Evolutionary conservation across 2,888 invertebrate genomes (phyloP).

Genomic region (Pterobdella sp.): DNA sequence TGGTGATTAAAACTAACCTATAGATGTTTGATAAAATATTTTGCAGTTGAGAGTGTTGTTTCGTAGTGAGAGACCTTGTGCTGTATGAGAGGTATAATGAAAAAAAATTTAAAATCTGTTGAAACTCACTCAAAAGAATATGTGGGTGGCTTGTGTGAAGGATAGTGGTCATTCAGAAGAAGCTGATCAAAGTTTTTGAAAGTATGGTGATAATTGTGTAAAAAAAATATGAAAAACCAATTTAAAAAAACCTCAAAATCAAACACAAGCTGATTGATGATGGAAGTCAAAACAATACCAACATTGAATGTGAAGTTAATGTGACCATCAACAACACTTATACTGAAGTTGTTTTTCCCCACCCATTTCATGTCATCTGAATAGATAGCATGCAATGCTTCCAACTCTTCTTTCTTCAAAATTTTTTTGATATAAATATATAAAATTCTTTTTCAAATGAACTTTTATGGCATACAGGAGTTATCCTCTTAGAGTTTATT

Average conservation of each 20-base stretch:
- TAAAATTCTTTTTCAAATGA: too few relatives aligned
- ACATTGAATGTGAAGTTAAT: slow-evolving; percentile 14
- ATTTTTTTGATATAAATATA: too few relatives aligned
- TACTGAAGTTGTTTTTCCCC: slow-evolving; percentile 57
- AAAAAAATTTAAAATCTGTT: neutral
- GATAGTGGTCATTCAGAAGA: slow-evolving; percentile 31
- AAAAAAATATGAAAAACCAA: too few relatives aligned
- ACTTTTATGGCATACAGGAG: too few relatives aligned
- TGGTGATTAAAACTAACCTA: slow-evolving; percentile 55
- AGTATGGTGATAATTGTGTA: neutral
- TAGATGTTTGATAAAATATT: slow-evolving; percentile 60
- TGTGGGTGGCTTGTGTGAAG: slow-evolving; percentile 56
- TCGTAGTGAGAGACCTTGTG: neutral
- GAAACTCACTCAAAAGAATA: slow-evolving; percentile 56
- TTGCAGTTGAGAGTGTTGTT: slow-evolving; percentile 51
- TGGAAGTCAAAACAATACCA: too few relatives aligned
- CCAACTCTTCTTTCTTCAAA: slow-evolving; percentile 57
- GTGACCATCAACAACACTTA: slow-evolving; percentile 45
- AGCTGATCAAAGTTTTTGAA: neutral
- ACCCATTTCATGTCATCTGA: slow-evolving; percentile 63
- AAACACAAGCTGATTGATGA: slow-evolving; percentile 33
- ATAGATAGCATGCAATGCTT: slow-evolving; percentile 66
- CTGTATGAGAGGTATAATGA: neutral
- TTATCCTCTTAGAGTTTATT: too few relatives aligned
- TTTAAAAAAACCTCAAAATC: neutral